Percentiles rank a stretch among this genome's conserved stretches.
Evolutionary conservation across 2,888 invertebrate species (phyloP).

Genomic region (Uloborus plumipes): DNA sequence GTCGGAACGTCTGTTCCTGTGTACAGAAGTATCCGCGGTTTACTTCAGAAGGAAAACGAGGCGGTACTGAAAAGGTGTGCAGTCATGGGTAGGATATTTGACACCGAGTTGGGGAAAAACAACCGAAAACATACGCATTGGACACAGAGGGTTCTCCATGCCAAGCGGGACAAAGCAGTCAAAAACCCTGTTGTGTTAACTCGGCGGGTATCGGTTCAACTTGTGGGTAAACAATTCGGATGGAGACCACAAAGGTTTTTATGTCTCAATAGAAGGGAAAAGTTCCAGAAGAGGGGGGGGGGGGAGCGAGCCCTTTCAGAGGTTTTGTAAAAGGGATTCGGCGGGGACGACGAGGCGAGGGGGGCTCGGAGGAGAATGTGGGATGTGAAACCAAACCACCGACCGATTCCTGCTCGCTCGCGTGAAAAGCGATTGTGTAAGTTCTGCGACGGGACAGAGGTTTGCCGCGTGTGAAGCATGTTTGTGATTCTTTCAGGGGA

Average conservation of each 20-base stretch:
- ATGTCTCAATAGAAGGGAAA: conserved; percentile 36
- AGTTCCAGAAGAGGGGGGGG: conserved; percentile 3
- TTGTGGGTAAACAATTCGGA: conserved; percentile 62
- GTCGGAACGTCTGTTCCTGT: too few species aligned
- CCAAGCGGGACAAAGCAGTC: conserved; percentile 31
- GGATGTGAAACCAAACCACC: conserved; percentile 43
- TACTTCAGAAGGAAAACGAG: conserved; percentile 45
- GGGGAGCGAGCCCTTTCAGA: conserved; percentile 6
- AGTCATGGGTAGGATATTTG: conserved; percentile 62
- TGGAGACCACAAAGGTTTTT: conserved; percentile 47
- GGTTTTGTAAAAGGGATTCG: conserved; percentile 27
- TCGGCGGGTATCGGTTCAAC: conserved; percentile 56
- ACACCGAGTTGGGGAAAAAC: conserved; percentile 60
- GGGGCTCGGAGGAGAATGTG: conserved; percentile 2
- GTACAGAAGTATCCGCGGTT: conserved; percentile 27
- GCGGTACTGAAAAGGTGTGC: conserved; percentile 46
- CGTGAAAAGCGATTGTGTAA: conserved; percentile 53
- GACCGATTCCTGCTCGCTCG: conserved; percentile 33
- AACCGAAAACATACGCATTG: conserved; percentile 63
- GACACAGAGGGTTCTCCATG: conserved; percentile 44
- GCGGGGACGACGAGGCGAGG: conserved; percentile 8
- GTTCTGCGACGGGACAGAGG: conserved; percentile 33
- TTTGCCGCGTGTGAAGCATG: conserved; percentile 26
- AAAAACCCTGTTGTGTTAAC: conserved; percentile 60
- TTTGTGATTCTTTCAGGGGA: neutral